These are phyloP conservation scores for Drosophila ficusphila DNA, from an alignment of 1,140 invertebrate species.

Conservation along the genomic window DNA sequence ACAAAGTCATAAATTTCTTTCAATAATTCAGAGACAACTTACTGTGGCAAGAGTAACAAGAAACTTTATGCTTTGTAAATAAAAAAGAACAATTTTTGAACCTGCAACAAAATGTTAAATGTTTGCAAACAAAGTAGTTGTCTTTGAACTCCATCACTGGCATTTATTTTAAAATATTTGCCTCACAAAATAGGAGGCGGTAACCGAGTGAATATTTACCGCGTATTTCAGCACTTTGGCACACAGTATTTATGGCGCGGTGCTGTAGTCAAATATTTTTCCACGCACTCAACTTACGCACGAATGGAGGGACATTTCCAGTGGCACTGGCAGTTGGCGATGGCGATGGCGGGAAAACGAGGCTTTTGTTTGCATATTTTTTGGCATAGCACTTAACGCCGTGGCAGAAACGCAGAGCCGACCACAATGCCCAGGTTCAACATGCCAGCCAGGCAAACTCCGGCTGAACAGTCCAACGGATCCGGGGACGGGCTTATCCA, in stretches of 20 bases:
- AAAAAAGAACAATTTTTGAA: too few relatives aligned
- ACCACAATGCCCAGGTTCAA: slow-evolving; percentile 62
- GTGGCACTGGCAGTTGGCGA: slow-evolving; percentile 2
- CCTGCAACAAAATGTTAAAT: too few relatives aligned
- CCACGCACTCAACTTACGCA: slow-evolving; percentile 41
- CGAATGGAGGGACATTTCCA: not conserved
- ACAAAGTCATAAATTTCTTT: slow-evolving; percentile 40
- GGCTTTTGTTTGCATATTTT: slow-evolving; percentile 61
- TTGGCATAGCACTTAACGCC: slow-evolving; percentile 53
- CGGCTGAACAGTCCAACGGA: not conserved
- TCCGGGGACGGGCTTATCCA: slow-evolving; percentile 53
- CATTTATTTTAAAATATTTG: not conserved
- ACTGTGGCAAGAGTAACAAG: too few relatives aligned
- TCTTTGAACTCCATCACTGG: too few relatives aligned
- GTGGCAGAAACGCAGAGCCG: slow-evolving; percentile 34
- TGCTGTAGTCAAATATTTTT: slow-evolving; percentile 45
- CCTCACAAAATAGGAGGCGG: not conserved
- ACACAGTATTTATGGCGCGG: slow-evolving; percentile 27
- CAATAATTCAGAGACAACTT: slow-evolving; percentile 30
- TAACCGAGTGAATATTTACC: not conserved
- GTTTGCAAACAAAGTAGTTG: too few relatives aligned
- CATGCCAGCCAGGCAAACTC: slow-evolving; percentile 1
- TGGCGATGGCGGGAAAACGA: slow-evolving; percentile 20
- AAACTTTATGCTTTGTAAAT: too few relatives aligned
- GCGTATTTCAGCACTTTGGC: slow-evolving; percentile 4